A percentile compares a stretch with the other conserved stretches of the same genome.
These are phyloP conservation scores for Spisula solida DNA, from an alignment of 2,888 invertebrate genomes.

Conservation along the genomic window DNA sequence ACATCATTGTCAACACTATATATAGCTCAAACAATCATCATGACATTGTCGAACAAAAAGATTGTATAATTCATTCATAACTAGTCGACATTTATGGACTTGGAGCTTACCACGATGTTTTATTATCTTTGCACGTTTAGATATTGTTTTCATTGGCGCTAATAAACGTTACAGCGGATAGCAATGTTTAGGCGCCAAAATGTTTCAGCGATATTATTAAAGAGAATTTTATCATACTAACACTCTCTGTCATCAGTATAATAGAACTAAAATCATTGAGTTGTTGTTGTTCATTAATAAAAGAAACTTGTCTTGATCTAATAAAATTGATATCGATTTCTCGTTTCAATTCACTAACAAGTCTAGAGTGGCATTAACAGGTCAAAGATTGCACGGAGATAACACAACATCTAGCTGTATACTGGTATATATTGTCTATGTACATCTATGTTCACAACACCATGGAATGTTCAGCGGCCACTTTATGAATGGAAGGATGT, in stretches of 20 bases:
- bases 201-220: neutral
- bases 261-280: neutral
- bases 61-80: slow-evolving; percentile 25
- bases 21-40: neutral
- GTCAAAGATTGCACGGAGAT: slow-evolving; percentile 13
- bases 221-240: neutral
- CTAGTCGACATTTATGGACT: neutral
- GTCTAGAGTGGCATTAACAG: neutral
- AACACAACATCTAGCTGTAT: neutral
- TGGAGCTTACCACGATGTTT: neutral
- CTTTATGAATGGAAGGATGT: too few species aligned
- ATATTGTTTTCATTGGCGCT: neutral
- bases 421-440: neutral
- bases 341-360: neutral
- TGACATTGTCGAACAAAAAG: slow-evolving; percentile 4
- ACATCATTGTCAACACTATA: slow-evolving; percentile 27
- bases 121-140: neutral
- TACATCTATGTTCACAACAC: neutral
- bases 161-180: slow-evolving; percentile 4
- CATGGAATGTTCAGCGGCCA: too few species aligned
- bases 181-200: slow-evolving; percentile 14
- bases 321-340: slow-evolving; percentile 3
- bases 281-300: neutral
- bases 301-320: slow-evolving; percentile 4
- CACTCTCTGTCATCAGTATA: neutral